Percentiles rank a stretch among this genome's conserved stretches.
Evolutionary conservation across 2,113 vertebrate species (phyloP).

Genomic region (Osmerus mordax): DNA sequence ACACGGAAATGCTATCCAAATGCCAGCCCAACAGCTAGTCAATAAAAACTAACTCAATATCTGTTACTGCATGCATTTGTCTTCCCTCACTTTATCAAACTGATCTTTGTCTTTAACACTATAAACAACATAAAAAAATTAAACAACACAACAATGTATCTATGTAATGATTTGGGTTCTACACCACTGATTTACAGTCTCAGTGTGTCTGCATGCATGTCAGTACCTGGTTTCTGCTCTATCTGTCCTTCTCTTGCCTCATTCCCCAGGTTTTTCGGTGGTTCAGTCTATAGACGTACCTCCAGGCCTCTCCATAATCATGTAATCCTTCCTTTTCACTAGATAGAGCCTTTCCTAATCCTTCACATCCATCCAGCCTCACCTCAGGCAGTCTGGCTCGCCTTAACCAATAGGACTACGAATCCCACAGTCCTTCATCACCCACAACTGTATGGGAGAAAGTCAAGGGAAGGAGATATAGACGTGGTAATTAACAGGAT

Average conservation of each 20-base stretch:
- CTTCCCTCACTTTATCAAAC: background rate
- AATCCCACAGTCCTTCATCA: conserved; percentile 45
- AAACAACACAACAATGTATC: background rate
- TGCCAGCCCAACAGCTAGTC: conserved; percentile 48
- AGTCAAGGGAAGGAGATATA: conserved; percentile 25
- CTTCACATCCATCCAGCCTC: conserved; percentile 39
- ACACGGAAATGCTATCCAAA: conserved; percentile 48
- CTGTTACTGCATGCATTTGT: conserved; percentile 26
- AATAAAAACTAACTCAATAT: conserved; percentile 39
- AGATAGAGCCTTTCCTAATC: conserved; percentile 40
- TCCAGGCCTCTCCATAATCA: conserved; percentile 53
- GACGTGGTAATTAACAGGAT: conserved; percentile 41
- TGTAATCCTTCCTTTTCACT: conserved; percentile 54
- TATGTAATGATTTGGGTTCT: background rate
- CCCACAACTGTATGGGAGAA: conserved; percentile 27
- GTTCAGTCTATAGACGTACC: conserved; percentile 26
- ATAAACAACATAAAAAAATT: background rate
- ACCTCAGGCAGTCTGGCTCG: conserved; percentile 40
- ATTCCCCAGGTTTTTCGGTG: background rate
- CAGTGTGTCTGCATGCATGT: no score
- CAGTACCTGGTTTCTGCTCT: background rate
- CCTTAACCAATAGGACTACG: conserved; percentile 53
- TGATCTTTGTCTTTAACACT: conserved; percentile 1
- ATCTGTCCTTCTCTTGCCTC: conserved; percentile 9
- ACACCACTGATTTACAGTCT: no score